Base-by-base conservation (phyloP, 2,797 vertebrate species). In the Gouania willdenowi region DNA sequence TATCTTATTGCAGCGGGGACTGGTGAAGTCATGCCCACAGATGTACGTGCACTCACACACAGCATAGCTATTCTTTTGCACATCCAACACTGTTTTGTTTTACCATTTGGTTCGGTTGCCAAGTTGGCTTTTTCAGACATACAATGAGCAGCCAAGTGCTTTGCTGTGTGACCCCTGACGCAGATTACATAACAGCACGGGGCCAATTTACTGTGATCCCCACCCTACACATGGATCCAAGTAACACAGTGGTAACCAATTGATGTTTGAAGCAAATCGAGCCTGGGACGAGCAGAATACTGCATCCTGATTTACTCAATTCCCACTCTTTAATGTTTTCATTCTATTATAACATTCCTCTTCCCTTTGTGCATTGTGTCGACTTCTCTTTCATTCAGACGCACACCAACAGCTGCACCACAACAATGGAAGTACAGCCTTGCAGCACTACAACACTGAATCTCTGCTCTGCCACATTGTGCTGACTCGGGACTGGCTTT, bases 1-100 rank as follows among this genome's bases (percentile, higher is more conserved):
- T 71, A 65, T 41, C 56, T 41, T 54, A 52, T 29, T 62, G 43
- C 41, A 43, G 41, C 61, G 44, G 38, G 72, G 62, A 46, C 65
- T 61, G 62, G 48, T 81, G 81, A 86, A 71, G 75, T 81, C 58
- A 79, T 79, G 45, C 37, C 3, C 31, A 47, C n/a, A 11, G 12
- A 45, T 23, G 11, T 5, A 7, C 9, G 2, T 3, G 2, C 11
- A 2, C 3, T 12, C 28, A 24, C 26, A 20, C 37, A 41, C 20
- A 46, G 38, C 45, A 58, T 38, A 8, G 7, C 8, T 39, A 32
- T 43, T 49, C 37, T 35, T 44, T 7, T 6, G 26, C 37, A 43
- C 3, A 5, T n/a, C 27, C 40, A 18, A 35, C 35, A 15, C 51
- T 42, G 52, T 59, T 50, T 40, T 31, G 26, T 53, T 77, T 66